A percentile compares a stretch with the other conserved stretches of the same genome.
These are phyloP conservation scores for Cynoglossus semilaevis DNA, from an alignment of 2,113 vertebrate genomes.

Conservation along the genomic window DNA sequence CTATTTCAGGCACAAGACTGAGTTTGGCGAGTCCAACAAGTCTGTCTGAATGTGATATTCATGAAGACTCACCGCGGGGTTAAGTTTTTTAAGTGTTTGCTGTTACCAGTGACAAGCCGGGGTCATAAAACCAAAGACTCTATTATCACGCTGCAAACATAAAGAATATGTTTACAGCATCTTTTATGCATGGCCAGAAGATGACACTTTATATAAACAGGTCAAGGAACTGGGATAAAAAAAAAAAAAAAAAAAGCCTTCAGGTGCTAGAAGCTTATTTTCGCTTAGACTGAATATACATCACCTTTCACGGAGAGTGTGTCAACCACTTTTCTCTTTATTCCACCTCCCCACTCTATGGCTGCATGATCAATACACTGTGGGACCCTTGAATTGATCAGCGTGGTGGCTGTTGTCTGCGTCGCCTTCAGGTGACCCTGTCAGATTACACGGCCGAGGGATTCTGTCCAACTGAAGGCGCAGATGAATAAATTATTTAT, in stretches of 20 bases:
- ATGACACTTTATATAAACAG: not conserved
- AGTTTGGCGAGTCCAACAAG: conserved; percentile 26
- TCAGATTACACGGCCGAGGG: conserved; percentile 37
- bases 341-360: not conserved
- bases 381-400: conserved; percentile 36
- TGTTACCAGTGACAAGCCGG: no score
- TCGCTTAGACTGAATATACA: not conserved
- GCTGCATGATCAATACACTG: conserved; percentile 12
- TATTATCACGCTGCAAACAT: no score
- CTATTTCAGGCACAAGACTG: conserved; percentile 27
- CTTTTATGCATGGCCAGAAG: not conserved
- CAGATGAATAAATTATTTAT: no score
- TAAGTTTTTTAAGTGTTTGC: not conserved
- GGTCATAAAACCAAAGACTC: no score
- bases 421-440: conserved; percentile 27
- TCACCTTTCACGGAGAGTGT: not conserved
- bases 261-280: not conserved
- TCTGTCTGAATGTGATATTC: conserved; percentile 35
- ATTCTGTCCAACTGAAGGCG: not conserved
- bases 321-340: not conserved
- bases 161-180: no score
- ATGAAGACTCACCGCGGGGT: conserved; percentile 15
- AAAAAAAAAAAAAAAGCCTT: not conserved
- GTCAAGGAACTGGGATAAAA: not conserved
- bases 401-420: conserved; percentile 13